These are phyloP conservation scores for Lepidocyrtoides sp. DNA, from an alignment of 2,888 invertebrate species.

Conservation along the genomic window DNA sequence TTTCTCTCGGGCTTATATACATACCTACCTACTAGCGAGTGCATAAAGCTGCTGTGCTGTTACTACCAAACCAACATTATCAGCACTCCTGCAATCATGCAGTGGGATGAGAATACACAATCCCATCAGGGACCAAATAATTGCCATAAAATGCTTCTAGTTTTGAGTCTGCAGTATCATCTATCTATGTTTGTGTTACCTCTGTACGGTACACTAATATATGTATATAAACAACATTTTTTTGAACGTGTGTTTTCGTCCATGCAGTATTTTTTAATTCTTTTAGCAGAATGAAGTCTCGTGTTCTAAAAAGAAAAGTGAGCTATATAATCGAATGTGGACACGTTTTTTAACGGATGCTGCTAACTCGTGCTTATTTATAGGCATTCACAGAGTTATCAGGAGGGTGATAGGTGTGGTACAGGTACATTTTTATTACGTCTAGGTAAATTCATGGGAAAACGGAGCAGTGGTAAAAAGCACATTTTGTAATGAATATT, in stretches of 20 bases:
- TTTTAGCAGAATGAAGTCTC: background rate
- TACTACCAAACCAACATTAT: no score
- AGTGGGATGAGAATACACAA: background rate
- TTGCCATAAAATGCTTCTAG: background rate
- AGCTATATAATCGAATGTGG: background rate
- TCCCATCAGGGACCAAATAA: constrained; percentile 41
- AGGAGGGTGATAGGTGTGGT: background rate
- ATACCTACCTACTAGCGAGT: background rate
- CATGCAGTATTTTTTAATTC: background rate
- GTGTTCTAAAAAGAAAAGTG: background rate
- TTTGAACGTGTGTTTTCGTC: background rate
- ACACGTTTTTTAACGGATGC: background rate
- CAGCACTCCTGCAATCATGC: background rate
- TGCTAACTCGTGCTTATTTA: background rate
- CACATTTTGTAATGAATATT: constrained; percentile 56
- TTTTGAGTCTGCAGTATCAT: constrained; percentile 28
- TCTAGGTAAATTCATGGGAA: background rate
- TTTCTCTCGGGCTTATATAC: constrained; percentile 11
- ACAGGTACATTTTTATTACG: constrained; percentile 2
- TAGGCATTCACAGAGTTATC: background rate
- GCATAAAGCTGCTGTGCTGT: background rate
- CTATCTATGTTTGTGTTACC: background rate
- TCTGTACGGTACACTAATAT: background rate
- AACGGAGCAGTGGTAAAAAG: background rate
- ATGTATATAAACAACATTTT: background rate